These are phyloP conservation scores for Marmota monax DNA, from an alignment of 2,113 vertebrate genomes.

Conservation along the genomic window DNA sequence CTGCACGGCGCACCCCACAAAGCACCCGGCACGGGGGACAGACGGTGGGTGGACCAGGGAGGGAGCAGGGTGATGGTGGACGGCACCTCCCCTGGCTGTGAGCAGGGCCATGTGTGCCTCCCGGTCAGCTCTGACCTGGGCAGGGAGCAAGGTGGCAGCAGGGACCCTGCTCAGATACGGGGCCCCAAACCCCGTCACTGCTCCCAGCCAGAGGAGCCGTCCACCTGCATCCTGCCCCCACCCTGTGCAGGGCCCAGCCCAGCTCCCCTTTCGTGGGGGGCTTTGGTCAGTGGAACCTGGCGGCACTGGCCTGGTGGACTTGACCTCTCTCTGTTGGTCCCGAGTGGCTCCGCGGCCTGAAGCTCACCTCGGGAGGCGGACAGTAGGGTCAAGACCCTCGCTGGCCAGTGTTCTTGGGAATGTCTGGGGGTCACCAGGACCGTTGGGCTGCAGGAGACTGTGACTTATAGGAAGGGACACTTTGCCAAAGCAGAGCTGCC, in stretches of 20 bases:
- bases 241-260: not conserved
- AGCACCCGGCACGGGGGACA: fast-evolving
- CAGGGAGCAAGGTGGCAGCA: fast-evolving
- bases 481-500: fast-evolving
- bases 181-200: not conserved
- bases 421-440: not conserved
- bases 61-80: not conserved
- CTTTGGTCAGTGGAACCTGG: not conserved
- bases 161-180: not conserved
- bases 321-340: not conserved
- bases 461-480: not conserved
- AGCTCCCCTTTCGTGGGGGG: not conserved
- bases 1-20: too few species aligned
- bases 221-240: not conserved
- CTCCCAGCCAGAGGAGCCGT: too few species aligned
- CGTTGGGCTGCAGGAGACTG: not conserved
- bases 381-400: not conserved
- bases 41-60: too few species aligned
- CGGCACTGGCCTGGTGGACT: not conserved
- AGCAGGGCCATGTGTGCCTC: not conserved
- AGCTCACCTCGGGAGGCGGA: fast-evolving
- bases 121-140: not conserved
- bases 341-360: not conserved
- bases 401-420: not conserved
- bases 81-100: too few species aligned